Base-by-base conservation (phyloP, 2,888 invertebrate species). In the Erebia ligea region DNA sequence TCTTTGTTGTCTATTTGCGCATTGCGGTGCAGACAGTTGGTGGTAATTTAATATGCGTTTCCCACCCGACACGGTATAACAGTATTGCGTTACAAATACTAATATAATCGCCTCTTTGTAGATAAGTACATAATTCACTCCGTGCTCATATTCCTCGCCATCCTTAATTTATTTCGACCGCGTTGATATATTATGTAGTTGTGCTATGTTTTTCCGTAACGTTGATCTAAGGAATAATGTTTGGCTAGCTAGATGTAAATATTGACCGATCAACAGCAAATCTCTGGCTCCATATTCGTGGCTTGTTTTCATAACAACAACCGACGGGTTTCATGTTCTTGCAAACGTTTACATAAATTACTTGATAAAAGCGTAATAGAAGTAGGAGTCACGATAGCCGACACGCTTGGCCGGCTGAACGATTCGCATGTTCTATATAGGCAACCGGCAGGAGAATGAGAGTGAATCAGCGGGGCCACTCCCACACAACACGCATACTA, bases 321-420 rank as follows among this genome's bases (percentile, higher is more conserved):
- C 63, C 25, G 69, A 57, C 59, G 54, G 48, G 69, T 75, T 75
- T 77, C 74, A 75, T 75, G 74, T 67, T 67, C 17, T 75, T 70
- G 70, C 68, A 69, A 70, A 78, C 70, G 74, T 71, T 85, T 85
- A 82, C 78, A 77, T 82, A 81, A 82, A 77, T 81, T 70, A 71
- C 73, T 76, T 75, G 73, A 80, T 77, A 77, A 71, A 73, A 78
- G 77, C 76, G 80, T 77, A 80, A 82, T 78, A 81, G 79, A 77
- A 81, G 81, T 77, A 74, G 63, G 40, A 78, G 72, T 86, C 90
- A 90, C 90, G 90, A 86, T 81, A 86, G 75, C 78, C 81, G 86
- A 78, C 83, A 87, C 86, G 88, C 83, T 86, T 79, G 83, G 84
- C 81, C 84, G 83, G 81, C 78, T 78, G 76, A 58, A 21, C 78